phyloP scores from a whole-genome alignment of 2,888 invertebrate genomes.

The Limnephilus rhombicus region DNA sequence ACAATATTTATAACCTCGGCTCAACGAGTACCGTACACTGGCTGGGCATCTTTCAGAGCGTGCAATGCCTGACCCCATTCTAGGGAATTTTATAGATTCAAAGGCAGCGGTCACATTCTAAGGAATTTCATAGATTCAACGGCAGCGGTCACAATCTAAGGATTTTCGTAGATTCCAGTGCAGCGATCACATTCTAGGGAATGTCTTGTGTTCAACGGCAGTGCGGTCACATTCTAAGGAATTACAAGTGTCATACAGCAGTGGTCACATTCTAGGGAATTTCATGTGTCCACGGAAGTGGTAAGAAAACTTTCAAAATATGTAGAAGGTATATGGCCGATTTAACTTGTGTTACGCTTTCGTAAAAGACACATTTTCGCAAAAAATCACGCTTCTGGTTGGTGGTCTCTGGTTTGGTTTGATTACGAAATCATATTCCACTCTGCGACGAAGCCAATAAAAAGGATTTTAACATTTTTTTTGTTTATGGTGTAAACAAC shows the following conservation, averaged over 20 bases:
- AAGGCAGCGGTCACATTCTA: not conserved
- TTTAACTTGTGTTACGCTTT: too few species aligned
- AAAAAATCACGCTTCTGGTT: too few species aligned
- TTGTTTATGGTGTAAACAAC: too few species aligned
- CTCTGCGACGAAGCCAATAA: too few species aligned
- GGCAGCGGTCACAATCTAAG: too few species aligned
- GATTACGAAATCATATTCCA: too few species aligned
- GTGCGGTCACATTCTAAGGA: not conserved
- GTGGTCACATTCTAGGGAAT: not conserved
- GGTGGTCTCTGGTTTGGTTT: too few species aligned
- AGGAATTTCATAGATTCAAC: not conserved
- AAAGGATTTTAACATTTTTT: too few species aligned
- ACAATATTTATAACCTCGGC: constrained; percentile 62
- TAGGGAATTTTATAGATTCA: constrained; percentile 6
- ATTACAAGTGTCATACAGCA: not conserved
- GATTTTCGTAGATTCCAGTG: not conserved
- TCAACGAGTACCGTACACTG: constrained; percentile 22
- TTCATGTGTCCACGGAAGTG: not conserved
- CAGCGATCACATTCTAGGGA: not conserved
- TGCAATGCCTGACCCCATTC: constrained; percentile 39
- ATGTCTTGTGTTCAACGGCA: not conserved
- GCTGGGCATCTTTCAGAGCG: not conserved
- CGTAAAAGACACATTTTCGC: too few species aligned
- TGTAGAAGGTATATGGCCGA: too few species aligned
- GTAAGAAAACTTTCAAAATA: too few species aligned